Evolutionary conservation across 2,888 invertebrate genomes (phyloP).

Genomic region (Thera obeliscata): DNA sequence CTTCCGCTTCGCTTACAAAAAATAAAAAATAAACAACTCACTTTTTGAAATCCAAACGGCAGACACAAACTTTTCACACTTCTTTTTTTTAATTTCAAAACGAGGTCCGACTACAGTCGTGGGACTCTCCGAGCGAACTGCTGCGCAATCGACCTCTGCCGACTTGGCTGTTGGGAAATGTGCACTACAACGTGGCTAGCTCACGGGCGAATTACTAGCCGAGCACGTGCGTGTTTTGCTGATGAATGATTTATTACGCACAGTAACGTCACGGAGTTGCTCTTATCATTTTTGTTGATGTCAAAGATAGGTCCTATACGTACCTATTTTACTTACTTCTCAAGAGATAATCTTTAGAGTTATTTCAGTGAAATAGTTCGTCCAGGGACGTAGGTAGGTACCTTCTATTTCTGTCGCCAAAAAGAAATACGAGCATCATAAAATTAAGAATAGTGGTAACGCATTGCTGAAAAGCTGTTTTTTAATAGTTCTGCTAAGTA

Average conservation of each 20-base stretch:
- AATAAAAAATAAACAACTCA: constrained; percentile 39
- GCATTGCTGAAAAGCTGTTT: too few species aligned
- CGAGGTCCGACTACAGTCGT: constrained; percentile 49
- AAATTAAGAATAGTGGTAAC: too few species aligned
- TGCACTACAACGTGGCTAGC: constrained; percentile 43
- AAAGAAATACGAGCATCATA: too few species aligned
- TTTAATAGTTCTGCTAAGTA: too few species aligned
- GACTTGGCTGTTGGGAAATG: constrained; percentile 62
- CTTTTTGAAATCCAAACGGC: constrained; percentile 42
- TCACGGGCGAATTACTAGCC: constrained; percentile 26
- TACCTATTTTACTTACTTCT: too few species aligned
- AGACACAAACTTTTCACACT: constrained; percentile 42
- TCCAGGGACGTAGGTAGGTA: too few species aligned
- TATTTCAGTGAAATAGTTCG: too few species aligned
- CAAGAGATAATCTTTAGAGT: too few species aligned
- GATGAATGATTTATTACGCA: neutral
- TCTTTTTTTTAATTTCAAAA: constrained; percentile 38
- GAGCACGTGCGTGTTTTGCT: constrained; percentile 15
- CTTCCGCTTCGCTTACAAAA: constrained; percentile 1
- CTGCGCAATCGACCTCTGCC: constrained; percentile 49
- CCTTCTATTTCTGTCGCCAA: too few species aligned
- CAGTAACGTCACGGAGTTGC: neutral
- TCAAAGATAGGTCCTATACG: too few species aligned
- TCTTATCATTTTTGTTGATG: too few species aligned
- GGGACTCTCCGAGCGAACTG: constrained; percentile 54